Evolutionary conservation across 2,113 vertebrate genomes (phyloP), one percentile per base, ranked within the genome.

Genomic region (Neomonachus schauinslandi): DNA sequence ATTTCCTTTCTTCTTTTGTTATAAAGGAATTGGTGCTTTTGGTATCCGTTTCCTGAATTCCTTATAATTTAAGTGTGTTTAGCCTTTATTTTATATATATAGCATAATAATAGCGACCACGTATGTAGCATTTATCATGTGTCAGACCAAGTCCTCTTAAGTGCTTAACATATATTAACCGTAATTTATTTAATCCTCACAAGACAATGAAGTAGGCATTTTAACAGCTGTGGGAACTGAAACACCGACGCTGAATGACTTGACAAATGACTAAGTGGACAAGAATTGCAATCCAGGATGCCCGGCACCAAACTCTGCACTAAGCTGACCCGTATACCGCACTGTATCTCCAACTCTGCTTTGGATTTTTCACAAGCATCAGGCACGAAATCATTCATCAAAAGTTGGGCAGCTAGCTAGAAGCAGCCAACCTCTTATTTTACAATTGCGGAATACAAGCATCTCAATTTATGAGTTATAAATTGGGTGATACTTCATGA

Each of bases 191-290:
- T 93, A 61, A 36, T 33, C 55, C 46, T 74, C 22, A 55, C 39
- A 31, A 51, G 81, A 93, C 42, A 33, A 22, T 77, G 57, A 84
- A 6, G 19, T 57, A 55, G n/a, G 31, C 67, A 28, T 87, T 84
- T 92, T 46, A 81, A 87, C 33, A 89, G 59, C 24, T 74, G 74
- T 90, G 84, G n/a, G 81, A 72, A 87, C 36, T 82, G 39, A 89
- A 76, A 92, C 51, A 42, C 28, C 2, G 4, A 59, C 21, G 15
- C 79, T 46, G 33, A 91, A 46, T 57, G 31, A 46, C n/a, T 36
- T 49, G 63, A 63, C 77, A 39, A 63, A 2, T 51, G 57, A 87
- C 57, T 79, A 82, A 91, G 10, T 51, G 7, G 10, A 51, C 19
- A 53, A 39, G 46, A 74, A 85, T 33, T 61, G 61, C 39, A 76